Conservation (phyloP, 2,888 invertebrate species). For the Phyllotreta cruciferae region DNA sequence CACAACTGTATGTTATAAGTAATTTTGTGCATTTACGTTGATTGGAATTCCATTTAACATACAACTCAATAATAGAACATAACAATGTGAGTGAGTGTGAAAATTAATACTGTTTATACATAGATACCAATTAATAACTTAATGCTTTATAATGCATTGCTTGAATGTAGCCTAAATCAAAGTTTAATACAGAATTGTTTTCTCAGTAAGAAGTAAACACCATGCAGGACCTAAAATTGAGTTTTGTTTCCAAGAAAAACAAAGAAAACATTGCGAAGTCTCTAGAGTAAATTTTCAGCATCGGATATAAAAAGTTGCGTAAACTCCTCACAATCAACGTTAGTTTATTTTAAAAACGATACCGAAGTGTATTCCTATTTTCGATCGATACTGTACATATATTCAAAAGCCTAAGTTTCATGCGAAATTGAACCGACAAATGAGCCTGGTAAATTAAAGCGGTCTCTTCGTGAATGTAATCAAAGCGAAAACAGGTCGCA, state of each 20-base stretch:
- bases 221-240: neutral
- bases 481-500: neutral
- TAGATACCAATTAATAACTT: too few relatives aligned
- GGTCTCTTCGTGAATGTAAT: neutral
- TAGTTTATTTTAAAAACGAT: neutral
- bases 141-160: too few relatives aligned
- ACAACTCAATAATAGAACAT: too few relatives aligned
- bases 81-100: too few relatives aligned
- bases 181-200: neutral
- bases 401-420: too few relatives aligned
- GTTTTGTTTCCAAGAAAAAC: slow-evolving; percentile 1
- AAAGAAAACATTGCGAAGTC: neutral
- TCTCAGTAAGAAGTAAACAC: neutral
- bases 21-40: too few relatives aligned
- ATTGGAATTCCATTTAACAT: too few relatives aligned
- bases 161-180: too few relatives aligned
- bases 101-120: too few relatives aligned
- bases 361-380: too few relatives aligned
- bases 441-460: neutral
- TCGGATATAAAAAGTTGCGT: neutral
- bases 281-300: neutral
- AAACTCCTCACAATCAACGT: neutral
- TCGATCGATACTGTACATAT: too few relatives aligned
- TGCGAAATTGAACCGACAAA: neutral
- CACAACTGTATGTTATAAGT: too few relatives aligned